phyloP scores from a whole-genome alignment of 2,113 vertebrate genomes.

The Naja naja region DNA sequence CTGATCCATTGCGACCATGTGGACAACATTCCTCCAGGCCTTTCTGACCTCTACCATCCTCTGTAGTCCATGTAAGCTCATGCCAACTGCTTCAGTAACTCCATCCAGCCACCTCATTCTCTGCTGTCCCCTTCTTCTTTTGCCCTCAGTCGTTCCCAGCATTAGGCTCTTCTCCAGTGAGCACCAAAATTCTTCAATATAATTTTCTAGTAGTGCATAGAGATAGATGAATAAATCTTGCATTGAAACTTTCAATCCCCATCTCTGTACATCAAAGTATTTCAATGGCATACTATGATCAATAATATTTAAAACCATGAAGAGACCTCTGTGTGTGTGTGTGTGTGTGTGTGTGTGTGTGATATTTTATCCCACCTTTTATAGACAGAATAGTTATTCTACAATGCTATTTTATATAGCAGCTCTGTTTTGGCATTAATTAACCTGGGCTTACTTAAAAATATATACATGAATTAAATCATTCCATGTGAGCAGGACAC shows the following conservation, averaged over 20 bases:
- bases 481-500: neutral
- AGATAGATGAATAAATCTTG: neutral
- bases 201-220: neutral
- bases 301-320: neutral
- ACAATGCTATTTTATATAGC: neutral
- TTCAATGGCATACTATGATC: neutral
- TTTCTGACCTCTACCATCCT: too few species aligned
- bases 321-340: neutral
- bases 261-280: neutral
- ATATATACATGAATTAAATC: neutral
- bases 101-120: too few species aligned
- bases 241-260: neutral
- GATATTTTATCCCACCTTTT: neutral
- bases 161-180: too few species aligned
- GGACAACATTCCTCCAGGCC: too few species aligned
- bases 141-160: too few species aligned
- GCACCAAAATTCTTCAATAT: neutral
- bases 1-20: too few species aligned
- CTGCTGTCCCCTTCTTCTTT: too few species aligned
- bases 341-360: too few species aligned
- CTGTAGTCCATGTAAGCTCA: too few species aligned
- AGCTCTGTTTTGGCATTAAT: neutral
- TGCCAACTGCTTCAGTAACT: too few species aligned
- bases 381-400: neutral
- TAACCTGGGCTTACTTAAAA: neutral